Evolutionary conservation across 2,797 vertebrate genomes (phyloP).

Genomic region (Phrynocephalus vlangalii): DNA sequence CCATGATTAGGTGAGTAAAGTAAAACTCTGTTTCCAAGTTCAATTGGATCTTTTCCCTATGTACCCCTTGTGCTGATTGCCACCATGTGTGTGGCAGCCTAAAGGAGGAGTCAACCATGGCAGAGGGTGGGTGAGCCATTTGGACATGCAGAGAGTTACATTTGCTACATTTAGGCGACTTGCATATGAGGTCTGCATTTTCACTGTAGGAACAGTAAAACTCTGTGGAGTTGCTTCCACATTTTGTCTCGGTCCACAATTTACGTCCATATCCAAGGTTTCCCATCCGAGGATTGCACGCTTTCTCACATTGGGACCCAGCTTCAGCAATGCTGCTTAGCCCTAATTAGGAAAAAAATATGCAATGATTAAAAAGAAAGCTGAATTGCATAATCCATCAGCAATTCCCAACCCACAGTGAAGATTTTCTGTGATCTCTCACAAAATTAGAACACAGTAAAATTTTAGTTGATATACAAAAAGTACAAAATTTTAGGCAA

Average conservation of each 20-base stretch:
- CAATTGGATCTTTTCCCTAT: constrained; percentile 87
- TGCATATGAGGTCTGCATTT: constrained; percentile 77
- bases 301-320: constrained; percentile 87
- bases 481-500: background rate
- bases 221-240: constrained; percentile 84
- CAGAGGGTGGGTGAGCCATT: constrained; percentile 85
- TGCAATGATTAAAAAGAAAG: background rate
- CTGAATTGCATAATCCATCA: background rate
- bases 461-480: background rate
- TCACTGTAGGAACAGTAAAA: constrained; percentile 85
- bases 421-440: background rate
- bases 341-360: constrained; percentile 72
- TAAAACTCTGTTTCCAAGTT: constrained; percentile 94
- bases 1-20: constrained; percentile 95
- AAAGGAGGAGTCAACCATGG: constrained; percentile 97
- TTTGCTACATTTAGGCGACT: constrained; percentile 79
- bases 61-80: constrained; percentile 87
- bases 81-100: constrained; percentile 94
- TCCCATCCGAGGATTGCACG: constrained; percentile 96
- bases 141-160: constrained; percentile 84
- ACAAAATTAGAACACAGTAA: constrained; percentile 1
- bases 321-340: constrained; percentile 68
- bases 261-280: constrained; percentile 90
- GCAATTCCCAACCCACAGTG: background rate
- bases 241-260: constrained; percentile 87